A percentile compares a stretch with the other conserved stretches of the same genome.
These are phyloP conservation scores for Periplaneta americana DNA, from an alignment of 1,140 invertebrate genomes.

Conservation along the genomic window DNA sequence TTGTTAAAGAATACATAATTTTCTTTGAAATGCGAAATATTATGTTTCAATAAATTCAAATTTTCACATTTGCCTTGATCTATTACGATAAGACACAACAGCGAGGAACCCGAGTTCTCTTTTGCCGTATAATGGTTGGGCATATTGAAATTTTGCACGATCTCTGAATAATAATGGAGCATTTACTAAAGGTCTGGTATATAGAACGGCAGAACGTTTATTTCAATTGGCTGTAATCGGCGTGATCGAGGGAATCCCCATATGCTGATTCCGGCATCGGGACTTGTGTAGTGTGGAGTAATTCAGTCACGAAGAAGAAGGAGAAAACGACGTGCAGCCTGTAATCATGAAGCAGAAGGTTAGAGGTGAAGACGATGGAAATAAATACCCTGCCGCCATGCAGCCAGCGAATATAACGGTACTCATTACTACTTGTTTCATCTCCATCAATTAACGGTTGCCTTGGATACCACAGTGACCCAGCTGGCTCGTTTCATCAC, in stretches of 20 bases:
- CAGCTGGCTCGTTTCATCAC: no score
- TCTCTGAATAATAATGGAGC: no score
- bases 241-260: neutral
- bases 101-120: no score
- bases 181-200: no score
- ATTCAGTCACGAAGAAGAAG: neutral
- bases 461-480: neutral
- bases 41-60: no score
- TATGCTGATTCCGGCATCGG: neutral
- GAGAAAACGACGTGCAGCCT: neutral
- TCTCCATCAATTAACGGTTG: neutral
- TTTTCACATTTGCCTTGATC: no score
- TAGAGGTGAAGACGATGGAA: neutral
- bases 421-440: neutral
- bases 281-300: neutral
- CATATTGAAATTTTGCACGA: no score
- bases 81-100: no score
- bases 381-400: neutral
- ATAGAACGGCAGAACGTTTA: no score
- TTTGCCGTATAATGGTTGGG: no score
- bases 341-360: neutral
- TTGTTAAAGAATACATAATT: no score
- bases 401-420: neutral
- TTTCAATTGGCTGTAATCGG: neutral
- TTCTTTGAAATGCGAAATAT: no score